Conservation (phyloP, 1,140 invertebrate species). For the Dufourea novaeangliae region DNA sequence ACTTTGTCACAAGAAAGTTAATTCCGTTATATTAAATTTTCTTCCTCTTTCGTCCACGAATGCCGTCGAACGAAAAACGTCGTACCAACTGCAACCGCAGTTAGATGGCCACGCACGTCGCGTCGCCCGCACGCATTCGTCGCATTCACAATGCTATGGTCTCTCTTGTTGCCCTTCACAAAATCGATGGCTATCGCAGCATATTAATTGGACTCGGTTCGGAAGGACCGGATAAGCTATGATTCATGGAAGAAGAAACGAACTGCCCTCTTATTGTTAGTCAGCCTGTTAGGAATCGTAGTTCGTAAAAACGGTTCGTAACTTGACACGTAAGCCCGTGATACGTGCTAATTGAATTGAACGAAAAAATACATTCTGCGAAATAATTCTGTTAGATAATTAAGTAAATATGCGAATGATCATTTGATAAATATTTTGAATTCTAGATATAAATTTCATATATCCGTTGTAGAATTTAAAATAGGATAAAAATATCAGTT, state of each 20-base stretch:
- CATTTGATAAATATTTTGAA: too few species aligned
- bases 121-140: constrained; percentile 11
- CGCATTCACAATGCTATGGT: neutral
- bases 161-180: neutral
- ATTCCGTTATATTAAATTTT: constrained; percentile 8
- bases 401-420: too few species aligned
- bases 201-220: constrained; percentile 9
- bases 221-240: neutral
- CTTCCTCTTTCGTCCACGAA: neutral
- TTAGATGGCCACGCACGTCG: neutral
- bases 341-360: neutral
- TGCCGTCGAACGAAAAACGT: neutral
- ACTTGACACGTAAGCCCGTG: neutral
- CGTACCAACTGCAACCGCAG: neutral
- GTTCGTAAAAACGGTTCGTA: neutral
- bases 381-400: too few species aligned
- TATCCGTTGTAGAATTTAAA: too few species aligned
- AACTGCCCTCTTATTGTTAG: neutral
- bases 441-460: too few species aligned
- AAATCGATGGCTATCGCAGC: constrained; percentile 5
- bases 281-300: neutral
- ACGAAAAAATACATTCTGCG: too few species aligned
- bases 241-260: constrained; percentile 9
- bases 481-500: too few species aligned
- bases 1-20: constrained; percentile 7